Evolutionary conservation across 2,888 invertebrate species (phyloP).

Genomic region (Sarcophaga caerulescens): DNA sequence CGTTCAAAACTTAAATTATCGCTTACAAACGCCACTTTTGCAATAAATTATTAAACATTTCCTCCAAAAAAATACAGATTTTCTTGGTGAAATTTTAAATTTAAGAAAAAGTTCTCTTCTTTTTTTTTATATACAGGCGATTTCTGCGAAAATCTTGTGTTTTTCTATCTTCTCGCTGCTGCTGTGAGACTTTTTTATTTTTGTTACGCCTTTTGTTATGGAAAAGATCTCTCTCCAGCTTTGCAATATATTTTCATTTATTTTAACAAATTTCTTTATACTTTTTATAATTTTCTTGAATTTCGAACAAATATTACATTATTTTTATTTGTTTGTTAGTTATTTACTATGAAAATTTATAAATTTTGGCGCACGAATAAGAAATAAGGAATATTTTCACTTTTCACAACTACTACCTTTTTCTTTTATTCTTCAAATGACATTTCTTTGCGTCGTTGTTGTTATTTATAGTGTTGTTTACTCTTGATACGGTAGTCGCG

Average conservation of each 20-base stretch:
- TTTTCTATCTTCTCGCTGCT: background rate
- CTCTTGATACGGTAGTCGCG: background rate
- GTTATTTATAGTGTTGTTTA: conserved; percentile 12
- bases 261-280: background rate
- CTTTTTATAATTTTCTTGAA: background rate
- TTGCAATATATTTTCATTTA: background rate
- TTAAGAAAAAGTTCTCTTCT: conserved; percentile 26
- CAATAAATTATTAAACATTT: conserved; percentile 75
- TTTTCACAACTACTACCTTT: conserved; percentile 38
- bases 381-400: conserved; percentile 40
- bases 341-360: conserved; percentile 19
- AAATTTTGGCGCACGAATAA: conserved; percentile 63
- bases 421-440: conserved; percentile 46
- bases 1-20: conserved; percentile 80
- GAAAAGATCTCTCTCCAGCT: background rate
- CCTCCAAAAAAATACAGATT: conserved; percentile 70
- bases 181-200: conserved; percentile 9
- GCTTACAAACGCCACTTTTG: conserved; percentile 81
- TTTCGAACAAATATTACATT: conserved; percentile 31
- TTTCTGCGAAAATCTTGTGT: conserved; percentile 2
- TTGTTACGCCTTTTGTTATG: conserved; percentile 26
- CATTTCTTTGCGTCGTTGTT: conserved; percentile 33
- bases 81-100: conserved; percentile 63
- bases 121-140: conserved; percentile 35
- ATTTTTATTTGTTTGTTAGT: conserved; percentile 27